These are phyloP conservation scores for Mesoclemmys tuberculata DNA, from an alignment of 2,113 vertebrate species.

Conservation along the genomic window DNA sequence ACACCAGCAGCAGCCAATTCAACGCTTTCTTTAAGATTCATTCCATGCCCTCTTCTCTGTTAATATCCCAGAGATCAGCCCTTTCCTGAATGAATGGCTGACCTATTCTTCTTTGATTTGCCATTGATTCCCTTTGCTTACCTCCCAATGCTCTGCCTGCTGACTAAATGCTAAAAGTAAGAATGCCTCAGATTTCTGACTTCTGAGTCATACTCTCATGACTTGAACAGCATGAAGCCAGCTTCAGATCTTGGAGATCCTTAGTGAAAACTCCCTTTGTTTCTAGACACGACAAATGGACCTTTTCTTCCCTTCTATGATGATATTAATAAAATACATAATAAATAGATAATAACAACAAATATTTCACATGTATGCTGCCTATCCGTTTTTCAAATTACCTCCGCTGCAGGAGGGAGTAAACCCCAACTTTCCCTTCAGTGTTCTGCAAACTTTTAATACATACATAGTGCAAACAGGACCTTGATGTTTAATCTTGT, in stretches of 20 bases:
- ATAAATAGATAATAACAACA: background rate
- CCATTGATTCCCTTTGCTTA: slow-evolving; percentile 66
- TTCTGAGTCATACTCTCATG: slow-evolving; percentile 77
- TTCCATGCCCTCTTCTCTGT: slow-evolving; percentile 55
- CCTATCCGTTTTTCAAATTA: background rate
- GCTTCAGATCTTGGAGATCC: slow-evolving; percentile 53
- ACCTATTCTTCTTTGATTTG: slow-evolving; percentile 72
- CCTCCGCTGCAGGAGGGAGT: slow-evolving; percentile 15
- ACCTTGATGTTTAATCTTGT: background rate
- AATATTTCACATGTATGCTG: background rate
- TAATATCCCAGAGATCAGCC: slow-evolving; percentile 54
- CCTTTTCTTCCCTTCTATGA: background rate
- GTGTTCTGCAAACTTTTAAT: background rate
- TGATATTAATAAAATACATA: slow-evolving; percentile 22
- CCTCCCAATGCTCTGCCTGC: slow-evolving; percentile 48
- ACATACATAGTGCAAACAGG: background rate
- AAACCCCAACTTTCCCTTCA: background rate
- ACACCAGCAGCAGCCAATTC: background rate
- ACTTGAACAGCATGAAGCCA: slow-evolving; percentile 66
- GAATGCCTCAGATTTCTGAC: slow-evolving; percentile 76
- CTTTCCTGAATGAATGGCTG: slow-evolving; percentile 65
- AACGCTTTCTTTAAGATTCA: slow-evolving; percentile 57
- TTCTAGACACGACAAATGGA: slow-evolving; percentile 34
- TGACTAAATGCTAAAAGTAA: slow-evolving; percentile 66
- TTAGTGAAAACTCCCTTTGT: slow-evolving; percentile 64